These are phyloP conservation scores for Orientallactaga bullata DNA, from an alignment of 2,113 vertebrate species.

Conservation along the genomic window DNA sequence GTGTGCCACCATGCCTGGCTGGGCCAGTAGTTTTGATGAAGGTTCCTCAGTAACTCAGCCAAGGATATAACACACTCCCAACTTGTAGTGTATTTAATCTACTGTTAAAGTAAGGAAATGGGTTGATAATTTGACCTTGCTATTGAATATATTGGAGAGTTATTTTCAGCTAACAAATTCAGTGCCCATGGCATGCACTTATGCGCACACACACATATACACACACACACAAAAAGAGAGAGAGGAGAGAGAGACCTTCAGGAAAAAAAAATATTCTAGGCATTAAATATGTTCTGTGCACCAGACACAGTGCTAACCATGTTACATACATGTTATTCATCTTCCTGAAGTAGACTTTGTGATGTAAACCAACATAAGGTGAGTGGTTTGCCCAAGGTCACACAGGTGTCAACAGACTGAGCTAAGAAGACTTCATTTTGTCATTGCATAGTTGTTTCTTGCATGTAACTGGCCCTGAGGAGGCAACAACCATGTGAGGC, in stretches of 20 bases:
- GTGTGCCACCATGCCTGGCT: too few species aligned
- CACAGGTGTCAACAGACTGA: slow-evolving; percentile 29
- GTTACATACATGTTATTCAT: not conserved
- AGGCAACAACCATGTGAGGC: not conserved
- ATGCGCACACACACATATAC: not conserved
- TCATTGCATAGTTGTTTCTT: not conserved
- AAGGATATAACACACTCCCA: not conserved
- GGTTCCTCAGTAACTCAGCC: not conserved
- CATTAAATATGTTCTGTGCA: slow-evolving; percentile 26
- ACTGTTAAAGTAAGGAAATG: not conserved
- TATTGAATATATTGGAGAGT: not conserved
- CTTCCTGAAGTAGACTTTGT: slow-evolving; percentile 25
- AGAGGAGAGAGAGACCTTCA: too few species aligned
- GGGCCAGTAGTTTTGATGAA: not conserved
- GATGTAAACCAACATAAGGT: slow-evolving; percentile 28
- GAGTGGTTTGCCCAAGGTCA: slow-evolving; percentile 67
- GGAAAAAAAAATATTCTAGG: not conserved
- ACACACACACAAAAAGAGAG: too few species aligned
- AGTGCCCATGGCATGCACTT: not conserved
- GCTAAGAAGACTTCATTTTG: slow-evolving; percentile 45
- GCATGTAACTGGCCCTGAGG: not conserved
- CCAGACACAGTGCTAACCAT: not conserved
- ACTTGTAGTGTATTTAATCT: too few species aligned
- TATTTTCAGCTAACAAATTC: not conserved
- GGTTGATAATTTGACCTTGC: not conserved